Evolutionary conservation across 2,888 invertebrate species (phyloP), one percentile per base, ranked within the genome.

Genomic region (Pachliopta kotzebuea): DNA sequence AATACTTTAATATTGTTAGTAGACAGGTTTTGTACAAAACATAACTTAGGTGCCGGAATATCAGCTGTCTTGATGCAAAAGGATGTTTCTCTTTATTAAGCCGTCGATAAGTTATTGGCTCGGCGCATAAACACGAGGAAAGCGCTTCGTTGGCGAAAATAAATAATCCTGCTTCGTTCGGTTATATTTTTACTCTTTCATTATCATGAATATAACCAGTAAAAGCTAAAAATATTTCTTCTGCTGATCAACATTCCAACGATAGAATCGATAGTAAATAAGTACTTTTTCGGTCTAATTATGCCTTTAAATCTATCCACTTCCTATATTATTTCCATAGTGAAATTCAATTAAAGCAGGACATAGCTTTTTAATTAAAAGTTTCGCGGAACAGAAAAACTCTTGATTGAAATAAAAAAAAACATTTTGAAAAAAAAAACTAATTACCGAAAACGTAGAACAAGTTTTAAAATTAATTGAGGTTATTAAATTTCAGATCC

Each of bases 11-110:
- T 45, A 4, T 18, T n/a, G 6, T 6, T 1, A 7, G 45, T 45
- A 45, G 24, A 23, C 14, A 20, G 23, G 4, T 50, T 14, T 62
- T 21, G 54, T 26, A 45, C 20, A 55, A 55, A 54, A 42, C 49
- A 14, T 53, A 57, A 59, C 50, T 31, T 54, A 26, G 24, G 42
- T 60, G 42, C 23, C 24, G 60, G 50, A 55, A 55, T 56, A 18
- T 14, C 60, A 37, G 55, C 56, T 60, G 52, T 26, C 56, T 45
- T 11, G 60, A 56, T 60, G 24, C 26, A 60, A 64, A 50, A 20
- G 63, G 60, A 60, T 64, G 59, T 50, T 60, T 55, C 60, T 24
- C 37, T 54, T 60, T 60, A 53, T 64, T 59, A 59, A 60, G 56
- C 26, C 42, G 37, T 29, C 56, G 54, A 64, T 64, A 64, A 64